Conservation (phyloP, 2,888 invertebrate genomes). For the Slavum lentiscoides region DNA sequence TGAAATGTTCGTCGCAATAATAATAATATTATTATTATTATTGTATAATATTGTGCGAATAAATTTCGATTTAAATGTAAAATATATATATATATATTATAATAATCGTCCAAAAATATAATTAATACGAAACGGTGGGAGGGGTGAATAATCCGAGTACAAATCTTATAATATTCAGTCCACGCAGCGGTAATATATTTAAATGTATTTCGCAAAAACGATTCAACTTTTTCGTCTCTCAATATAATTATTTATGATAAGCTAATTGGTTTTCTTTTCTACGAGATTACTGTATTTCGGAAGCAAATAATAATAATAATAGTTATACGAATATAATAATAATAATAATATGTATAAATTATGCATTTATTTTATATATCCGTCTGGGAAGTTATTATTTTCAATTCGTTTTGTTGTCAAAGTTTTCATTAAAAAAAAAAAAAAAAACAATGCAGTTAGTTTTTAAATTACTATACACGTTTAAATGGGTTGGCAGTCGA, state of each 20-base stretch:
- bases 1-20: background rate
- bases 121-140: background rate
- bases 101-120: background rate
- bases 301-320: constrained; percentile 1
- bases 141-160: background rate
- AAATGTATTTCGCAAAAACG: constrained; percentile 8
- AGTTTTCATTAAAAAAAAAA: constrained; percentile 28
- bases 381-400: constrained; percentile 19
- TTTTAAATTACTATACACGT: constrained; percentile 29
- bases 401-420: constrained; percentile 29
- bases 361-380: background rate
- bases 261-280: background rate
- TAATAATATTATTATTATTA: background rate
- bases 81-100: background rate
- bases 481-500: constrained; percentile 23
- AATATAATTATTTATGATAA: constrained; percentile 31
- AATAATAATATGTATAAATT: no score
- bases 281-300: background rate
- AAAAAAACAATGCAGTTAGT: background rate
- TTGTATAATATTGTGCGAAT: background rate
- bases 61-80: background rate
- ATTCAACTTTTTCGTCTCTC: constrained; percentile 10
- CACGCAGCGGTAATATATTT: background rate
- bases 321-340: background rate
- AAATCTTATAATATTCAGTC: constrained; percentile 5